Base-by-base conservation (phyloP, 2,797 vertebrate species). In the Decapterus maruadsi region DNA sequence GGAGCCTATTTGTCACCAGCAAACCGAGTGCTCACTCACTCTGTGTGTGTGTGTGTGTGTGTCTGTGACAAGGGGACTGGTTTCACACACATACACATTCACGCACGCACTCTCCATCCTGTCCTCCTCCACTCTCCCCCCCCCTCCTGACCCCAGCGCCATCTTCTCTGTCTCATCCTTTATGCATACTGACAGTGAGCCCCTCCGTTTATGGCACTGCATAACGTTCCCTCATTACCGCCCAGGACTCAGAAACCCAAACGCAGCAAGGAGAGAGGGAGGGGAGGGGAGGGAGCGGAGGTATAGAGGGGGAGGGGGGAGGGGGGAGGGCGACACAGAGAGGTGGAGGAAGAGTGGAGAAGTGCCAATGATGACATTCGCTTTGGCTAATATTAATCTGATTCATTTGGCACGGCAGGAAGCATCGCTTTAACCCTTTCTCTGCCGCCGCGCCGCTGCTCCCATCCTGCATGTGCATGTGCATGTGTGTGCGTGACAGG, bases 171-270 rank as follows among this genome's bases (percentile, higher is more conserved):
- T 95, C 96, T 97, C 96, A 97, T 97, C 96, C 96, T 95, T 96
- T 96, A 98, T 97, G 95, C 96, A 97, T 94, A 94, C 95, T 97
- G 96, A 97, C 96, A 97, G 96, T 95, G 94, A 95, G 95, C 95
- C 95, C 95, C 95, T 94, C 88, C 77, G 95, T 97, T 95, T 97
- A 97, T 97, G 97, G 96, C 94, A 93, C 96, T 95, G 97, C 96
- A 98, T 99, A 97, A 96, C 95, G 94, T 94, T 94, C 94, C 96
- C 97, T 98, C 96, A 98, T 98, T 98, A 98, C 96, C 95, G 93
- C 93, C 94, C 94, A 87, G 94, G 93, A 95, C 95, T 96, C 90
- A 92, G 94, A 95, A 95, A 94, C 81, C 89, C 79, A 89, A 90
- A 90, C 70, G 75, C 88, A 89, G 90, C 85, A 72, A 75, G 83